Base-by-base conservation (phyloP, 2,888 invertebrate genomes). In the Odontocerum albicorne region DNA sequence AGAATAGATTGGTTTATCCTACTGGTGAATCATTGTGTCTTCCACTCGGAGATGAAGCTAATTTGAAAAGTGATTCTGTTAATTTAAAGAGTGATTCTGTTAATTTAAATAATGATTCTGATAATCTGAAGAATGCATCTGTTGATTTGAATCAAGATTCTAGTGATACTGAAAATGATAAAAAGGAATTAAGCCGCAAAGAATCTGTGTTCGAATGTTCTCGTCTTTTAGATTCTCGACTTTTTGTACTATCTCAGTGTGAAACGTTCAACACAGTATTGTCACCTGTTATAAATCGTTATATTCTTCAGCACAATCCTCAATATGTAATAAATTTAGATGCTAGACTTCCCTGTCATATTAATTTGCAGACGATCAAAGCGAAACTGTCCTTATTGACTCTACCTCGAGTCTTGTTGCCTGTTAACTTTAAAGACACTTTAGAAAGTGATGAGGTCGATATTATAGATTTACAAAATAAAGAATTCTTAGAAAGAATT, bases 281-380 rank as follows among this genome's bases (percentile, higher is more conserved):
- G 2, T 65, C 73, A 22, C 70, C 77, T 4, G 68, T 67, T 53
- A 70, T 85, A 32, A 77, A 84, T 63, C 72, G 72, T 32, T 72
- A 77, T 66, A 65, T 84, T 31, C 66, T 79, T 47, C 68, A 73
- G 15, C 80, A 77, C 65, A 70, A 82, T 64, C 79, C 82, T 1
- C 77, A 81, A 62, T 69, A 70, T 64, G 71, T 82, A 33, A 71
- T 86, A 20, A 80, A 79, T 68, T 64, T 86, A 39, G 84, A 86
- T 67, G 84, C 80, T 1, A 71, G 84, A 22, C 62, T 70, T 13
- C 65, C 70, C 38, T 7, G 4, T 4, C 7, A 20, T 19, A 13
- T 13, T 13, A 46, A 46, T 19, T 46, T 84, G 63, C 64, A 77
- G 60, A 68, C 77, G 22, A 60, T 83, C 35, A 68, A 70, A 59